Conservation (phyloP, 2,888 invertebrate species). For the Cheilosia impressa region DNA sequence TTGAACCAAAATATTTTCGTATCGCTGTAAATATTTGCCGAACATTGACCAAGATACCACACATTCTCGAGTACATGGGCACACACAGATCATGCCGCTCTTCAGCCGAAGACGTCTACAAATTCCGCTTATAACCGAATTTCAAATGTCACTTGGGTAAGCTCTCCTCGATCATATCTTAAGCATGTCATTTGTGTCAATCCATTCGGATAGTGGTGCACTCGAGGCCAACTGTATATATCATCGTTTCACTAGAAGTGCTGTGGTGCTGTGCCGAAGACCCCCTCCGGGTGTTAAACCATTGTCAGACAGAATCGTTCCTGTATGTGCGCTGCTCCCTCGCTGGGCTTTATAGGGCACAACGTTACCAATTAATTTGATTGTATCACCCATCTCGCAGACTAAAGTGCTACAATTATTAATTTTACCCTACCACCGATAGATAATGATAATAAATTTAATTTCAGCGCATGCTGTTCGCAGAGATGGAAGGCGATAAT, state of each 20-base stretch:
- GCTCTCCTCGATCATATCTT: conserved; percentile 45
- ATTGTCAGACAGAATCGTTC: conserved; percentile 37
- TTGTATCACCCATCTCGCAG: conserved; percentile 41
- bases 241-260: conserved; percentile 5
- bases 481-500: conserved; percentile 12
- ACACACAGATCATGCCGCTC: conserved; percentile 10
- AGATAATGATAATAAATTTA: conserved; percentile 44
- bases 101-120: conserved; percentile 8
- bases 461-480: conserved; percentile 53
- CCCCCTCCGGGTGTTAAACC: conserved; percentile 8
- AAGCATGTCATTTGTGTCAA: conserved; percentile 59
- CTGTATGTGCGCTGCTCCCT: conserved; percentile 2
- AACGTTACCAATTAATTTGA: conserved; percentile 56
- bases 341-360: conserved; percentile 24
- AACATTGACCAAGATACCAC: conserved; percentile 36
- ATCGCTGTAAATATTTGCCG: conserved; percentile 37
- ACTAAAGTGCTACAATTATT: conserved; percentile 65
- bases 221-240: conserved; percentile 1
- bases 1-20: conserved; percentile 40
- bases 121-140: conserved; percentile 53
- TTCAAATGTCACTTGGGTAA: conserved; percentile 44
- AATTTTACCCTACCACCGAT: conserved; percentile 27
- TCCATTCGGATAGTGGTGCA: conserved; percentile 27
- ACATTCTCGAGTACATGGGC: conserved; percentile 9
- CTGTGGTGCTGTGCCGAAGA: background rate